These are phyloP conservation scores for Melospiza melodia DNA, from an alignment of 2,113 vertebrate species.

Conservation along the genomic window DNA sequence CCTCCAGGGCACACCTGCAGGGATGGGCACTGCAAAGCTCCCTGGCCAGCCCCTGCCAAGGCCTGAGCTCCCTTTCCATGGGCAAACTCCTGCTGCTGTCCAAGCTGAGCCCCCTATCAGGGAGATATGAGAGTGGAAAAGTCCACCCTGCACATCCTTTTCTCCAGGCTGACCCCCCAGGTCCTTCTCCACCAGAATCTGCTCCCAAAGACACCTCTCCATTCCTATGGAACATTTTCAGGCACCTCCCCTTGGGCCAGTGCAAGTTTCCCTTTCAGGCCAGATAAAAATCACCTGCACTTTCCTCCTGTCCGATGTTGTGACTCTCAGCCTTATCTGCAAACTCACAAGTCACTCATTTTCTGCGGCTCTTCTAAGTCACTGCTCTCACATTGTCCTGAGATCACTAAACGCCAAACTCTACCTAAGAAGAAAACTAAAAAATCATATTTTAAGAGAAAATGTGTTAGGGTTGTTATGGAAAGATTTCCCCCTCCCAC, in stretches of 20 bases:
- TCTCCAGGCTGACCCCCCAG: background rate
- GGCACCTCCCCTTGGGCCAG: background rate
- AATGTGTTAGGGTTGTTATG: background rate
- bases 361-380: background rate
- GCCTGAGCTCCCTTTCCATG: background rate
- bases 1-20: background rate
- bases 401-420: background rate
- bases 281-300: background rate
- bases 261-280: background rate
- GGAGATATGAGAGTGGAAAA: background rate
- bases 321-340: background rate
- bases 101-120: background rate
- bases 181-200: background rate
- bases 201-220: background rate
- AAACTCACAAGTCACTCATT: background rate
- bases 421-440: background rate
- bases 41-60: background rate
- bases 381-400: background rate
- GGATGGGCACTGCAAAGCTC: background rate
- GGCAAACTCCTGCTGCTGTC: rapidly evolving
- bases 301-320: background rate
- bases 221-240: background rate
- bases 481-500: background rate
- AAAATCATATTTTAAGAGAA: background rate
- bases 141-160: too few relatives aligned